Evolutionary conservation across 2,888 invertebrate species (phyloP).

Genomic region (Rhagonycha lutea): DNA sequence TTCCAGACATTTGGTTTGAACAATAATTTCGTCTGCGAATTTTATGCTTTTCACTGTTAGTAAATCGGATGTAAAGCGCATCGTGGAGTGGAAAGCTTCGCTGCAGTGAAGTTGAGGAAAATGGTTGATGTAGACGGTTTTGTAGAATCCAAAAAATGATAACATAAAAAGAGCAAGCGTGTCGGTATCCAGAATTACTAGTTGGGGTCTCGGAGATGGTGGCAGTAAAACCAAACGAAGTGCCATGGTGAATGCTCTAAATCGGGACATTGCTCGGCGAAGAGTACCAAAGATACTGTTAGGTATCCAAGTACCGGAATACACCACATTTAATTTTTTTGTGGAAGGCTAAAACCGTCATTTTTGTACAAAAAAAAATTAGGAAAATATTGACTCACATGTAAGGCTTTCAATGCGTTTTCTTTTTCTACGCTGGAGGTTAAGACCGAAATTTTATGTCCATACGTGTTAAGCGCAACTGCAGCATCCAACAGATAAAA

Average conservation of each 20-base stretch:
- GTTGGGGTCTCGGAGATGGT: slow-evolving; percentile 41
- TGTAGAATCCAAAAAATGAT: slow-evolving; percentile 41
- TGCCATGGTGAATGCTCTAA: slow-evolving; percentile 45
- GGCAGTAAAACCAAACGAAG: slow-evolving; percentile 42
- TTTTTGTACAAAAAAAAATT: neutral
- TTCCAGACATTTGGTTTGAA: slow-evolving; percentile 44
- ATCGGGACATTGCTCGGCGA: slow-evolving; percentile 29
- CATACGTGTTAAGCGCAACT: slow-evolving; percentile 41
- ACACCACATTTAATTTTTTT: neutral
- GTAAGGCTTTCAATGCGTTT: slow-evolving; percentile 42
- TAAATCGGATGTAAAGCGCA: slow-evolving; percentile 41
- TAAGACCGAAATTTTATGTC: slow-evolving; percentile 45
- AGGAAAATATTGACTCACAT: slow-evolving; percentile 36
- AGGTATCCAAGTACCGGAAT: slow-evolving; percentile 48
- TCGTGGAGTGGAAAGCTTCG: slow-evolving; percentile 39
- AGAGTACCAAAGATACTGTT: slow-evolving; percentile 40
- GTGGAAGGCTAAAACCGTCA: neutral
- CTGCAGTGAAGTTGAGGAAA: slow-evolving; percentile 36
- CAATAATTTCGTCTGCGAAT: slow-evolving; percentile 47
- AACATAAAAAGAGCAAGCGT: slow-evolving; percentile 43
- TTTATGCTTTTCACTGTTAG: slow-evolving; percentile 45
- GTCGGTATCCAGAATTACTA: slow-evolving; percentile 46
- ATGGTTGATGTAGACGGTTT: slow-evolving; percentile 44
- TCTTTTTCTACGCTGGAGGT: slow-evolving; percentile 41
- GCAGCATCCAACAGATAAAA: slow-evolving; percentile 47